These are phyloP conservation scores for Phasianus colchicus DNA, from an alignment of 2,113 vertebrate species.

Conservation along the genomic window DNA sequence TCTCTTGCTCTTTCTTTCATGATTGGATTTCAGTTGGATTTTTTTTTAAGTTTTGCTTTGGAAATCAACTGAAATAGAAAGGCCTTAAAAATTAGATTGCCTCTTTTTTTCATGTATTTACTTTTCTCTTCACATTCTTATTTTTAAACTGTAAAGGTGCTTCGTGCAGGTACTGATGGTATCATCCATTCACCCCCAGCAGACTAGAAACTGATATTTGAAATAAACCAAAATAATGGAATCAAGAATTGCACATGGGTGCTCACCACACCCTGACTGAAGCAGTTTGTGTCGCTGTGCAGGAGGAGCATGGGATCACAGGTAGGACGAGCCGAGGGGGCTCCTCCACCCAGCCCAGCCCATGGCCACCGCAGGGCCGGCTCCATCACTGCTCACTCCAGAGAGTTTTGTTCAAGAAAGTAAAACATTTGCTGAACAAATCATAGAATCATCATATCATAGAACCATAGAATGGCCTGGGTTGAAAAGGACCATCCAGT, in stretches of 20 bases:
- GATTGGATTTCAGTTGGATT: background rate
- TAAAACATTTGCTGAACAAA: background rate
- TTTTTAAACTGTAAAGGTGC: background rate
- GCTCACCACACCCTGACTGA: background rate
- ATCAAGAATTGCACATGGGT: fast-evolving
- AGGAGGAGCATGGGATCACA: fast-evolving
- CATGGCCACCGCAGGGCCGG: fast-evolving
- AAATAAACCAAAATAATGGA: background rate
- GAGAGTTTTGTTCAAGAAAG: background rate
- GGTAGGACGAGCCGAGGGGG: fast-evolving
- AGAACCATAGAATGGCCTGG: too few relatives aligned
- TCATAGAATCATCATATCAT: too few relatives aligned
- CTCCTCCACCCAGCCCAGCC: background rate
- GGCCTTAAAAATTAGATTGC: background rate
- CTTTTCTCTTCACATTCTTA: background rate
- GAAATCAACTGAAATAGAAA: background rate
- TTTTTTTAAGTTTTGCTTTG: conserved; percentile 16
- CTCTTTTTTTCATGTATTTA: background rate
- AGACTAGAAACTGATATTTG: background rate
- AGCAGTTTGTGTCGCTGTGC: background rate
- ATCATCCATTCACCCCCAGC: background rate
- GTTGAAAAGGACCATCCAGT: too few relatives aligned
- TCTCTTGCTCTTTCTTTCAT: conserved; percentile 5
- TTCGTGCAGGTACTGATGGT: background rate
- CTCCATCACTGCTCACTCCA: fast-evolving